Conservation (phyloP, 2,113 vertebrate species). For the Murina feae region DNA sequence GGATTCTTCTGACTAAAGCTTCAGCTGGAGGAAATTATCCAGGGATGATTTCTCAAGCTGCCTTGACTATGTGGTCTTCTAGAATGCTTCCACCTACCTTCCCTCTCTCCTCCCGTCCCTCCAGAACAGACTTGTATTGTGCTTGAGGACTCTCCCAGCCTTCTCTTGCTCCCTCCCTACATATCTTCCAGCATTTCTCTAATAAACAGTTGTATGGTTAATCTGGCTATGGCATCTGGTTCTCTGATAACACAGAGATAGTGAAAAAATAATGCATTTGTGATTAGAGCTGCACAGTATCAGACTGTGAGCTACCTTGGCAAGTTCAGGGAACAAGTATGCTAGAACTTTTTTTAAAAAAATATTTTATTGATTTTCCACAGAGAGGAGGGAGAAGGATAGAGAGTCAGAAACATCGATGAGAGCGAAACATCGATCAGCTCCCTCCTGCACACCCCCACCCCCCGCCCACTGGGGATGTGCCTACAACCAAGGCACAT, state of each 20-base stretch:
- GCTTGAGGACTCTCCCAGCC: neutral
- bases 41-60: neutral
- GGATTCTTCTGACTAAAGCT: neutral
- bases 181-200: neutral
- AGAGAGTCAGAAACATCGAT: too few relatives aligned
- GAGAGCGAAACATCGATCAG: too few relatives aligned
- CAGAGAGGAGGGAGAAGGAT: too few relatives aligned
- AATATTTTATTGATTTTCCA: too few relatives aligned
- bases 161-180: neutral
- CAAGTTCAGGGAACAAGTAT: neutral
- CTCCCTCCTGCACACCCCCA: too few relatives aligned
- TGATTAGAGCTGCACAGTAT: neutral
- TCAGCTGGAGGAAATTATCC: neutral
- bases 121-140: neutral
- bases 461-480: too few relatives aligned
- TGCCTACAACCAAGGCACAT: too few relatives aligned
- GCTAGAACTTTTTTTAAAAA: neutral
- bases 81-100: neutral
- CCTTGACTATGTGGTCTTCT: too few relatives aligned
- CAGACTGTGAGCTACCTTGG: too few relatives aligned
- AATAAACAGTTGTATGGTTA: neutral
- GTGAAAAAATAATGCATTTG: neutral
- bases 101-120: neutral
- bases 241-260: neutral
- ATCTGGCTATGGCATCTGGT: neutral